These are phyloP conservation scores for Gonioctena quinquepunctata DNA, from an alignment of 1,140 invertebrate genomes.

Conservation along the genomic window DNA sequence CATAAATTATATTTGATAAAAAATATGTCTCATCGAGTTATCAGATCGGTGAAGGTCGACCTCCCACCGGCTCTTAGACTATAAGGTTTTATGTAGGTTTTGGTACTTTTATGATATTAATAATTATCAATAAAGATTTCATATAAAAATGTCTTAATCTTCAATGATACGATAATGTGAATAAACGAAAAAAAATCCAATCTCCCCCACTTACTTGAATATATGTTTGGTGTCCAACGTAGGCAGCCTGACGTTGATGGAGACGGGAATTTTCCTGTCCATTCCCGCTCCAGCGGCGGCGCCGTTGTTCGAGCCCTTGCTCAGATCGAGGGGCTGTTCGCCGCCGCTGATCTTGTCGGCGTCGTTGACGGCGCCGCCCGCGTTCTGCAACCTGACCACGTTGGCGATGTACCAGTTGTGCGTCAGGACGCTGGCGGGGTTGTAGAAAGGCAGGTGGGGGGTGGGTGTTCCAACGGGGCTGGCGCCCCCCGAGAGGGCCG, in stretches of 20 bases:
- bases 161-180: no score
- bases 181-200: no score
- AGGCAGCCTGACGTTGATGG: conserved; percentile 53
- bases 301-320: conserved; percentile 57
- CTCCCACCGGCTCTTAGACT: no score
- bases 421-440: conserved; percentile 37
- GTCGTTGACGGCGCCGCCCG: conserved; percentile 18
- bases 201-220: conserved; percentile 66
- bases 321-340: conserved; percentile 79
- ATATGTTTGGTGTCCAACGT: conserved; percentile 67
- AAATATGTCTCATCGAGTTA: no score
- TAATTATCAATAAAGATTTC: no score
- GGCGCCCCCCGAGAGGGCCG: conserved; percentile 62
- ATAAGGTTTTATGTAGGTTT: no score
- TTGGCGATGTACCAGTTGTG: conserved; percentile 47
- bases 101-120: no score
- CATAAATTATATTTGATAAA: no score
- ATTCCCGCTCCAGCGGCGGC: conserved; percentile 12
- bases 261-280: conserved; percentile 25
- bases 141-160: no score
- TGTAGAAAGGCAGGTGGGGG: conserved; percentile 47
- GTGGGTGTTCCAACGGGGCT: conserved; percentile 37
- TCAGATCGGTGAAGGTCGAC: no score
- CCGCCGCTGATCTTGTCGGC: conserved; percentile 36
- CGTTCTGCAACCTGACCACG: conserved; percentile 45